Evolutionary conservation across 2,888 invertebrate species (phyloP).

Genomic region (Sinhomidia bicolor): DNA sequence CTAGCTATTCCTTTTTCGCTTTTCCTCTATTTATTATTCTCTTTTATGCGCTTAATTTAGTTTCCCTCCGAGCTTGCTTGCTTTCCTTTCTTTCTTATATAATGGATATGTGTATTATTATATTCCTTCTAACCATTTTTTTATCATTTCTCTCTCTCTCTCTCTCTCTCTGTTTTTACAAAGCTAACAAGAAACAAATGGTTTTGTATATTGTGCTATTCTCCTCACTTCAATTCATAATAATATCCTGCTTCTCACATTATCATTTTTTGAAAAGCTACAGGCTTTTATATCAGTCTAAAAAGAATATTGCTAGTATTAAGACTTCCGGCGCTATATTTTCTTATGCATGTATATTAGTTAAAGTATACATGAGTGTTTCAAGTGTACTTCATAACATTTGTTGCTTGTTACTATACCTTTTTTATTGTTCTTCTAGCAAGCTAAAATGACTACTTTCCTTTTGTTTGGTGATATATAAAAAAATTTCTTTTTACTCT

Average conservation of each 20-base stretch:
- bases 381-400: background rate
- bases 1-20: background rate
- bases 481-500: too few relatives aligned
- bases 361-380: background rate
- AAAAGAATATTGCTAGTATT: too few relatives aligned
- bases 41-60: slow-evolving; percentile 7
- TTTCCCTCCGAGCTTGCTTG: background rate
- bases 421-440: background rate
- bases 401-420: background rate
- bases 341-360: too few relatives aligned
- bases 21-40: background rate
- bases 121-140: background rate
- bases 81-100: background rate
- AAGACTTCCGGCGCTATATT: too few relatives aligned
- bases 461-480: background rate
- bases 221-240: background rate
- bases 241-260: background rate
- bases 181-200: background rate
- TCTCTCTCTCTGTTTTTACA: too few relatives aligned
- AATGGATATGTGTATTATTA: background rate
- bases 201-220: background rate
- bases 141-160: background rate
- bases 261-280: too few relatives aligned
- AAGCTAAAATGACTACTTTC: background rate
- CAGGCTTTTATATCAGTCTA: too few relatives aligned